Evolutionary conservation across 2,113 vertebrate genomes (phyloP).

Genomic region (Diadophis punctatus): DNA sequence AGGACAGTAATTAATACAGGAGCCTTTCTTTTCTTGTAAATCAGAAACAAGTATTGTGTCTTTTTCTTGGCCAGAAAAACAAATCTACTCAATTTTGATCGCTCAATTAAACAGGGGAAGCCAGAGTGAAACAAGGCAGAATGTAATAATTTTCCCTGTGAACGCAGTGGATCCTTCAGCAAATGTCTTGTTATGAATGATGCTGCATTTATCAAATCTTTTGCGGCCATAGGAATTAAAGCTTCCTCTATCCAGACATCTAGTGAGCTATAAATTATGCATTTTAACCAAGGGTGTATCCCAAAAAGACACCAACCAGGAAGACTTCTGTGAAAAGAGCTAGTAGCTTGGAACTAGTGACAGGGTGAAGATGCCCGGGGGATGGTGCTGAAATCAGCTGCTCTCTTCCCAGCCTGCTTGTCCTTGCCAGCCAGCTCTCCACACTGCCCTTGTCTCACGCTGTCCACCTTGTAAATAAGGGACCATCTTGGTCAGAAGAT

Average conservation of each 20-base stretch:
- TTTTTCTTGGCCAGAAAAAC: background rate
- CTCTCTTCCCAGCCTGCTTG: too few species aligned
- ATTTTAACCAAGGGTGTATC: background rate
- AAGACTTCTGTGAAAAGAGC: background rate
- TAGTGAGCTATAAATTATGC: background rate
- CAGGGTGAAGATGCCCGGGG: too few species aligned
- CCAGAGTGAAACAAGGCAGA: background rate
- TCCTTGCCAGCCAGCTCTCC: background rate
- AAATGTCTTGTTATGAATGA: background rate
- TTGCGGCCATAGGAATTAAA: background rate
- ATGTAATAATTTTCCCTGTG: background rate
- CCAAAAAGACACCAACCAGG: background rate
- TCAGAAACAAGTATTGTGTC: background rate
- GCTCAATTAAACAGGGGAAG: background rate
- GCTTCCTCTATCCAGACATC: background rate
- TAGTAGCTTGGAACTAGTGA: background rate
- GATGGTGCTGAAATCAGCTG: background rate
- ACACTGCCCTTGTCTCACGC: background rate
- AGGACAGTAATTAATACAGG: background rate
- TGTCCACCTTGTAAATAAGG: background rate
- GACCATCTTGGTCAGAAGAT: background rate
- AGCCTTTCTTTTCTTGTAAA: background rate
- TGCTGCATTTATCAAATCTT: background rate
- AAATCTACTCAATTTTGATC: background rate
- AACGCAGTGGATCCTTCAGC: background rate